Evolutionary conservation across 2,888 invertebrate species (phyloP), one percentile per base, ranked within the genome.

Genomic region (Alviniconcha strummeri): DNA sequence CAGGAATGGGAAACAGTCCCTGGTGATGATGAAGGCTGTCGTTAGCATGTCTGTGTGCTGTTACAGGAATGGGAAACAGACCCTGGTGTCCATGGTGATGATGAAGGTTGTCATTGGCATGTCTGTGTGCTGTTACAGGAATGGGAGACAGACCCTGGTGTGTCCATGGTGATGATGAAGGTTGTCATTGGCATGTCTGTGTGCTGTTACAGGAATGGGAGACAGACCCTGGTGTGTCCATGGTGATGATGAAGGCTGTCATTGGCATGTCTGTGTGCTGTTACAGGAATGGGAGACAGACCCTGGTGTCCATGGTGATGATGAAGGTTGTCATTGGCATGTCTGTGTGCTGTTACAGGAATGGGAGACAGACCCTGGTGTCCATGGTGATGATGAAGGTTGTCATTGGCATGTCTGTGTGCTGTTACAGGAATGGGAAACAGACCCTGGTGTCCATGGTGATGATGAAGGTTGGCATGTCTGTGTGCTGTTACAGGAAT

Each of bases 41-140:
- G 36, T 36, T 36, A 36, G 3, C 36, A 36, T 36, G 36, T 36
- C 36, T 69, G 36, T 83, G 81, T 64, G 79, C 81, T 72, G 69
- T 87, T 90, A 13, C 87, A 94, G 94, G 95, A 96, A 91, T 98
- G 97, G 96, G 96, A 97, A 92, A 95, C 94, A 19, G 95, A 95
- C 81, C 89, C 91, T 5, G 81, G 89, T 91, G 80, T 88, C 87
- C 19, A 84, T 93, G 89, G 91, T 93, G 8, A 95, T 98, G 15
- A 95, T 98, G 9, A 97, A 97, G 94, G 97, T 97, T 0, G 94
- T 36, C 3, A 3, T 36, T 36, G 3, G 36, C 36, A 3, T 36
- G 36, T 36, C 36, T 36, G 36, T 36, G 36, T 36, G 36, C 36
- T 36, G 36, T 36, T 36, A 36, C 36, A 36, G 36, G 36, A 36